These are phyloP conservation scores for Linurgus olivaceus DNA, from an alignment of 2,797 vertebrate genomes.

Conservation along the genomic window DNA sequence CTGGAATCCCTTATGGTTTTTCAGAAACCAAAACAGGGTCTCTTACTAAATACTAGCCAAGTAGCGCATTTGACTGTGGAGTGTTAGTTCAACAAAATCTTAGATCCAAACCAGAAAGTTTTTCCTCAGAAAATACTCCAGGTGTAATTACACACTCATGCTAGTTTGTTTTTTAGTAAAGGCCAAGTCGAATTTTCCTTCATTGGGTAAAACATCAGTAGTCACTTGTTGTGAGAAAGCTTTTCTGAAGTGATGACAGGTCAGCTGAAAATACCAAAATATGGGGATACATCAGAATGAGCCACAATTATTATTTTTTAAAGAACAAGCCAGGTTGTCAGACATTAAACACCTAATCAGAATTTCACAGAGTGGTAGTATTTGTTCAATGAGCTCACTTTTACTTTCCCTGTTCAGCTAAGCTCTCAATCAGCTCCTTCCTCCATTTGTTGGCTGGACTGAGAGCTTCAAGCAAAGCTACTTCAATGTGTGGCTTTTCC, in stretches of 20 bases:
- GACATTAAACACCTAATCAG: neutral
- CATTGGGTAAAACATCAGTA: neutral
- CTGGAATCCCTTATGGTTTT: constrained; percentile 31
- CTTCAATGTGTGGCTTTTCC: neutral
- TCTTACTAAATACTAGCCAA: constrained; percentile 1
- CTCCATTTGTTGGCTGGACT: neutral
- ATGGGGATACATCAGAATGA: neutral
- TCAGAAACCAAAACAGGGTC: constrained; percentile 22
- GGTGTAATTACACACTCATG: neutral
- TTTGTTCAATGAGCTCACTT: neutral
- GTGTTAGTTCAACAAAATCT: neutral
- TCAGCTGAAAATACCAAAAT: neutral
- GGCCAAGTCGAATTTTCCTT: neutral
- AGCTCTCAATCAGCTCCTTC: neutral
- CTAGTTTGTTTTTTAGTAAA: neutral
- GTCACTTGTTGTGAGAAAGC: neutral
- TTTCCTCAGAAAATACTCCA: constrained; percentile 9
- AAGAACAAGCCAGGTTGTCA: neutral
- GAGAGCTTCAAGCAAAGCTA: neutral
- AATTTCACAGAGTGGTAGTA: neutral
- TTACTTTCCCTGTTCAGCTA: neutral
- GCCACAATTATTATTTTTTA: neutral
- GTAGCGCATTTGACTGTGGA: neutral
- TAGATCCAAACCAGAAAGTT: neutral
- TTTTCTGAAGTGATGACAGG: neutral